Percentiles rank a stretch among this genome's conserved stretches.
Conservation (phyloP, 2,113 vertebrate genomes). For the Cyprinus carpio region DNA sequence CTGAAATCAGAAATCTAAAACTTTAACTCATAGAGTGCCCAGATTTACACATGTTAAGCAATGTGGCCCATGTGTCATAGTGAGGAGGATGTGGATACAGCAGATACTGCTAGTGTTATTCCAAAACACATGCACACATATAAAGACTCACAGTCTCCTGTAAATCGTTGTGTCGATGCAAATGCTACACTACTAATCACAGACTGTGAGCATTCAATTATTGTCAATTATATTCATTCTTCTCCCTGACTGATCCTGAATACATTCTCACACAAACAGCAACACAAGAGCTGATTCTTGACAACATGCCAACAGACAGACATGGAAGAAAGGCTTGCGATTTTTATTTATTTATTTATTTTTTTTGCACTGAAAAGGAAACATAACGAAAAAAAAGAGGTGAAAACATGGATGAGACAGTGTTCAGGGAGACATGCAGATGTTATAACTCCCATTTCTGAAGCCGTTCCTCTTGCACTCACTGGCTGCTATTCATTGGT, state of each 20-base stretch:
- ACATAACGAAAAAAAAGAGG: neutral
- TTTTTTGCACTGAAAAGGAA: neutral
- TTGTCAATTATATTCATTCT: neutral
- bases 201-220: neutral
- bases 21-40: too few relatives aligned
- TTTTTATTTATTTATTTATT: neutral
- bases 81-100: neutral
- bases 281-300: neutral
- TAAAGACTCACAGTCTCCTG: neutral
- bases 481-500: neutral
- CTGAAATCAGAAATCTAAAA: too few relatives aligned
- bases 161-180: neutral
- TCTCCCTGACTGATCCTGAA: neutral
- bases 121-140: neutral
- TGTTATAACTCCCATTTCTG: neutral
- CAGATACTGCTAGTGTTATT: neutral
- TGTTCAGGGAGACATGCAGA: neutral
- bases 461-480: neutral
- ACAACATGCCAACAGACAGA: neutral
- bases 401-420: neutral
- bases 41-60: too few relatives aligned
- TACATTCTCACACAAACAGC: conserved; percentile 7
- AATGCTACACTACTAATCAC: neutral
- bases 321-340: neutral
- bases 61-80: too few relatives aligned